phyloP scores from a whole-genome alignment of 2,888 invertebrate species.

The Tetranychus piercei region DNA sequence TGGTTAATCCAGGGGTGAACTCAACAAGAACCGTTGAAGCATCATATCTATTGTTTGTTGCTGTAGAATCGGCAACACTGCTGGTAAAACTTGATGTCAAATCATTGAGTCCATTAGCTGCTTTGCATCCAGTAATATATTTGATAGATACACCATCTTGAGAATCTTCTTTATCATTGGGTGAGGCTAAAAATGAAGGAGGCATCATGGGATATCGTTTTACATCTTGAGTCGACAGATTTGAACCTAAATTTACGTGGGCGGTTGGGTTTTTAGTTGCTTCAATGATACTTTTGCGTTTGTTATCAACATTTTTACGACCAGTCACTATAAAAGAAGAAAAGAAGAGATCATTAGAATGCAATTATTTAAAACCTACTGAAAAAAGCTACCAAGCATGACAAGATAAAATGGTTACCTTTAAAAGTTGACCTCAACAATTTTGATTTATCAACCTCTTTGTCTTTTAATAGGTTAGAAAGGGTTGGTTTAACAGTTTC shows the following conservation, averaged over 20 bases:
- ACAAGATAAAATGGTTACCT: not conserved
- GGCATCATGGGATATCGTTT: not conserved
- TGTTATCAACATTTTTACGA: not conserved
- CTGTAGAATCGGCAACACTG: not conserved
- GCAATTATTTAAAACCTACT: not conserved
- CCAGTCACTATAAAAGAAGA: not conserved
- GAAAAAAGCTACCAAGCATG: not conserved
- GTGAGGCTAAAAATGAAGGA: not conserved
- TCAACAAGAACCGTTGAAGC: not conserved
- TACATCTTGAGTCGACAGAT: not conserved
- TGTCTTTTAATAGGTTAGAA: not conserved
- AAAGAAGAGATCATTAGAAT: not conserved
- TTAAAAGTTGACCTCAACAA: not conserved
- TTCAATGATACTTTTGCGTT: not conserved
- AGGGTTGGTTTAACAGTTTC: not conserved
- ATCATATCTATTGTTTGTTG: not conserved
- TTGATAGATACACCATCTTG: not conserved
- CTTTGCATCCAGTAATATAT: not conserved
- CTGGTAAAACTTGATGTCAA: not conserved
- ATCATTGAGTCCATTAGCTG: not conserved
- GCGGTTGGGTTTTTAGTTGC: not conserved
- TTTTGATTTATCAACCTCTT: not conserved
- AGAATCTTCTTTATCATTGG: not conserved
- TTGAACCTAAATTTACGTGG: not conserved
- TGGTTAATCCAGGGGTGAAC: conserved; percentile 1